Conservation (phyloP, 64 coral and sea anemone genomes). For the Montipora efflorescens region DNA sequence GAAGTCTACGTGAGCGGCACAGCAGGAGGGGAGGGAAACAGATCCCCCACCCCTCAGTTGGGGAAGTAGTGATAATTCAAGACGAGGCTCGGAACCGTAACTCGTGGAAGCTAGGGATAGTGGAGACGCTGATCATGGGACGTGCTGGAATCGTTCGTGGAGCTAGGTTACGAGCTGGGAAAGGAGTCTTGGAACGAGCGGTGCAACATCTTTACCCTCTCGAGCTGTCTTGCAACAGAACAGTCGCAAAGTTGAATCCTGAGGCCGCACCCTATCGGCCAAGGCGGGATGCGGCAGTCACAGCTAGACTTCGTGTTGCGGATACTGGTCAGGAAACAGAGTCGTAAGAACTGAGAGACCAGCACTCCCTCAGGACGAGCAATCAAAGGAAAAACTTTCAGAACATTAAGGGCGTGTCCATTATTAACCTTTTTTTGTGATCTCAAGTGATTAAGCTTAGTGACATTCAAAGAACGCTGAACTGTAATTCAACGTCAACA, state of each 20-base stretch:
- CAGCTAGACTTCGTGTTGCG: neutral
- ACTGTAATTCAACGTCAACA: neutral
- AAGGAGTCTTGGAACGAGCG: too few relatives aligned
- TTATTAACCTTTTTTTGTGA: neutral
- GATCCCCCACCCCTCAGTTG: neutral
- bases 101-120: neutral
- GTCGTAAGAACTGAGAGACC: too few relatives aligned
- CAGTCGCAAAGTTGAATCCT: too few relatives aligned
- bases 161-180: too few relatives aligned
- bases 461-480: neutral
- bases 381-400: too few relatives aligned
- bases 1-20: neutral
- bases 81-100: neutral
- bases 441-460: slow-evolving; percentile 12
- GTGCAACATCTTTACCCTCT: slow-evolving; percentile 2
- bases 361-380: too few relatives aligned
- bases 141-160: neutral
- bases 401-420: neutral
- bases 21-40: neutral
- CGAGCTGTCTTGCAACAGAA: neutral
- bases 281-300: too few relatives aligned
- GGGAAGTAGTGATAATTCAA: too few relatives aligned
- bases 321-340: neutral
- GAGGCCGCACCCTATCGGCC: too few relatives aligned
- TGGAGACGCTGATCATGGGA: neutral